Percentiles rank a stretch among this genome's conserved stretches.
Evolutionary conservation across 2,888 invertebrate species (phyloP).

Genomic region (Unio pictorum): DNA sequence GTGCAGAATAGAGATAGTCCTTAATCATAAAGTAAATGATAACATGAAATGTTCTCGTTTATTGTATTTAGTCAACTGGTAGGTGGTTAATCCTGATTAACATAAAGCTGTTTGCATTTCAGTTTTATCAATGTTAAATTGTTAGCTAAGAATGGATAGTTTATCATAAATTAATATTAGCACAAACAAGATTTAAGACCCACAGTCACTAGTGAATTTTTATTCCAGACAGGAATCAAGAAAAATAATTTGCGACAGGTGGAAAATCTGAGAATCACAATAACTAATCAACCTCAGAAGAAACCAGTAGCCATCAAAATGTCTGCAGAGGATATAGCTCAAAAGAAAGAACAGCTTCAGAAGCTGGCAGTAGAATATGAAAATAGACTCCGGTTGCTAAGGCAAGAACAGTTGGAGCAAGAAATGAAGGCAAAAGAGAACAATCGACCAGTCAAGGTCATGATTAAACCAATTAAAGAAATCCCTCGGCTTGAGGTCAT

Average conservation of each 20-base stretch:
- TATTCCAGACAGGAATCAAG: too few species aligned
- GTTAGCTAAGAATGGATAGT: too few species aligned
- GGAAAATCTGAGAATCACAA: slow-evolving; percentile 10
- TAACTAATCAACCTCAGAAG: slow-evolving; percentile 1
- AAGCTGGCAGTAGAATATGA: slow-evolving; percentile 49
- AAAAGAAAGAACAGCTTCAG: slow-evolving; percentile 51
- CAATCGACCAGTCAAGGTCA: background rate
- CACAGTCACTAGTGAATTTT: too few species aligned
- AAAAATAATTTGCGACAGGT: background rate
- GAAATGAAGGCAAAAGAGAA: slow-evolving; percentile 9
- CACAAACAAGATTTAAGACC: too few species aligned
- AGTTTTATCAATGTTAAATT: too few species aligned
- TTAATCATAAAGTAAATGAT: too few species aligned
- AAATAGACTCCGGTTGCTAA: slow-evolving; percentile 46
- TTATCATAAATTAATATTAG: too few species aligned
- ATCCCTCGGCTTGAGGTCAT: slow-evolving; percentile 43
- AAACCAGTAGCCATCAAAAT: slow-evolving; percentile 2
- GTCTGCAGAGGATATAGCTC: slow-evolving; percentile 23
- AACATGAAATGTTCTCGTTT: too few species aligned
- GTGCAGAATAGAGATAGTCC: too few species aligned
- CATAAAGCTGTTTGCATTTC: too few species aligned
- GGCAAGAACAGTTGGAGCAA: slow-evolving; percentile 20
- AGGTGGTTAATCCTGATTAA: too few species aligned
- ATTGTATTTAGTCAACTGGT: too few species aligned
- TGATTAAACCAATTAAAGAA: slow-evolving; percentile 7